A percentile compares a stretch with the other conserved stretches of the same genome.
These are phyloP conservation scores for Tinea trinotella DNA, from an alignment of 2,888 invertebrate genomes.

Conservation along the genomic window DNA sequence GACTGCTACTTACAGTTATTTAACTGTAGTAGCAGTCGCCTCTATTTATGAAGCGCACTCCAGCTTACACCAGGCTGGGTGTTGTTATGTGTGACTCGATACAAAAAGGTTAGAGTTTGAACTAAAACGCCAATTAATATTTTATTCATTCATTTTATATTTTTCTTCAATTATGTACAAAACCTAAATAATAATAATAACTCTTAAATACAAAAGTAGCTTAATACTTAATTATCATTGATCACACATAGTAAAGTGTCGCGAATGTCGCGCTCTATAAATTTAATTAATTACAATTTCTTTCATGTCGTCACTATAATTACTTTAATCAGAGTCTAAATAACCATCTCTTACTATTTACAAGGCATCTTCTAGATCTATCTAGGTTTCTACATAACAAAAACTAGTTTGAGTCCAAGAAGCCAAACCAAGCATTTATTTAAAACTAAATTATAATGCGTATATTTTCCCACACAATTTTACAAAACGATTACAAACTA, in stretches of 20 bases:
- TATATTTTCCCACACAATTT: slow-evolving; percentile 69
- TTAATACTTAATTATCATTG: slow-evolving; percentile 14
- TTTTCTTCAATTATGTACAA: slow-evolving; percentile 62
- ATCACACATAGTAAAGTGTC: slow-evolving; percentile 8
- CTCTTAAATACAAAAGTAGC: neutral
- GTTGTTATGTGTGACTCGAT: neutral
- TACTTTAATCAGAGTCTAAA: neutral
- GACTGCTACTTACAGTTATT: too few relatives aligned
- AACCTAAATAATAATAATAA: neutral
- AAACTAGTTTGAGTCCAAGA: slow-evolving; percentile 51
- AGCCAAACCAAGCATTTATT: slow-evolving; percentile 57
- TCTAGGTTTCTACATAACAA: slow-evolving; percentile 1
- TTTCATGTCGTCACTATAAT: neutral
- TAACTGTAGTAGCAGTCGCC: too few relatives aligned
- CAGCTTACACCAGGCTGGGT: too few relatives aligned
- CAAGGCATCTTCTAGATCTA: slow-evolving; percentile 7
- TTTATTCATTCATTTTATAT: slow-evolving; percentile 31
- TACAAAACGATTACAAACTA: slow-evolving; percentile 47
- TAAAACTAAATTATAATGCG: slow-evolving; percentile 68
- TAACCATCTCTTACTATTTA: slow-evolving; percentile 5
- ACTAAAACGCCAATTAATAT: slow-evolving; percentile 28
- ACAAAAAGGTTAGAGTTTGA: neutral
- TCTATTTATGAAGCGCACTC: too few relatives aligned
- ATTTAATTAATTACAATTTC: neutral
- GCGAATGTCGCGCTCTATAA: neutral